These are phyloP conservation scores for Sturnira hondurensis DNA, from an alignment of 2,113 vertebrate genomes.

Conservation along the genomic window DNA sequence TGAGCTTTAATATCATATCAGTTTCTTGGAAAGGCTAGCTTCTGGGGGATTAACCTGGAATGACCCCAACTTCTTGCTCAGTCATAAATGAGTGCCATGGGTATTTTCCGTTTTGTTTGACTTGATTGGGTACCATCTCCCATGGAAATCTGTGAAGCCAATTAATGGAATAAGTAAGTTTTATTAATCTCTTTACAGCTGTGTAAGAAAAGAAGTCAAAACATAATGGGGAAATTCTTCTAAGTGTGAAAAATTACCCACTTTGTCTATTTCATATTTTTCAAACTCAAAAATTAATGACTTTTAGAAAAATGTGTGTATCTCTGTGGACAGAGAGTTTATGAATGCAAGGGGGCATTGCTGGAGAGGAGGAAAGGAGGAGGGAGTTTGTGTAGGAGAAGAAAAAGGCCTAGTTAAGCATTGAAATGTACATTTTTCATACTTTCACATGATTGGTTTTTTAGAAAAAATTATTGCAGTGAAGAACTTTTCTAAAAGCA, in stretches of 20 bases:
- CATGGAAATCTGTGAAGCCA: conserved; percentile 77
- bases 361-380: background rate
- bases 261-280: conserved; percentile 84
- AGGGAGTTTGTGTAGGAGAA: background rate
- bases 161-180: conserved; percentile 81
- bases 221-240: conserved; percentile 80
- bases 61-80: conserved; percentile 46
- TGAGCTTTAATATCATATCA: background rate
- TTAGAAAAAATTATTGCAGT: background rate
- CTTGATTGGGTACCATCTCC: conserved; percentile 75
- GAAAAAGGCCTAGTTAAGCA: background rate
- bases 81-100: conserved; percentile 56
- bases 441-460: conserved; percentile 24
- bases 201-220: conserved; percentile 77
- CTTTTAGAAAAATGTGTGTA: conserved; percentile 73
- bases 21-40: background rate
- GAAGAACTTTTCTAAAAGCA: conserved; percentile 17
- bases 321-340: conserved; percentile 75
- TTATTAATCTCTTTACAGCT: conserved; percentile 81
- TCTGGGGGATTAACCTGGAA: conserved; percentile 46
- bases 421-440: background rate
- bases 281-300: conserved; percentile 82
- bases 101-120: conserved; percentile 69
- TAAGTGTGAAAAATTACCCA: conserved; percentile 87
- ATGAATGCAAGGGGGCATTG: conserved; percentile 71